Conservation (phyloP, 1,140 invertebrate genomes). For the Camponotus pennsylvanicus region DNA sequence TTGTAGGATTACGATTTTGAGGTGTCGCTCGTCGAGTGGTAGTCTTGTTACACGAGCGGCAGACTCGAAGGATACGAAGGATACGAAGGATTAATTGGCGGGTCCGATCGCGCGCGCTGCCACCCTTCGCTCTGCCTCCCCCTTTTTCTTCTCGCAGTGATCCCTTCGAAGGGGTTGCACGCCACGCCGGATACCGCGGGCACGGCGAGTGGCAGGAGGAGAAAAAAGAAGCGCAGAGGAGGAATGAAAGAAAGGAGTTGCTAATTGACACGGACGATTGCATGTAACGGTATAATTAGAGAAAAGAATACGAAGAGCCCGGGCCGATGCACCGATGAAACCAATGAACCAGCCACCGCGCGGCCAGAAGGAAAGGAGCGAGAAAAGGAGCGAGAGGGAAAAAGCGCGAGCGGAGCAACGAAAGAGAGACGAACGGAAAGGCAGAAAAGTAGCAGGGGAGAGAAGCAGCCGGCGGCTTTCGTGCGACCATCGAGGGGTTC, state of each 20-base stretch:
- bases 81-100: conserved; percentile 60
- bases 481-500: conserved; percentile 72
- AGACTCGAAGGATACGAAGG: conserved; percentile 28
- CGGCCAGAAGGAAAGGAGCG: conserved; percentile 40
- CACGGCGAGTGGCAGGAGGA: not conserved
- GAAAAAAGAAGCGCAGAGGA: conserved; percentile 58
- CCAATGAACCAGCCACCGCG: conserved; percentile 78
- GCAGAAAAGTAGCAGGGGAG: conserved; percentile 71
- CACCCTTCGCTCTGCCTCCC: conserved; percentile 22
- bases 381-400: conserved; percentile 30
- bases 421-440: conserved; percentile 64
- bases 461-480: conserved; percentile 72
- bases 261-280: conserved; percentile 82
- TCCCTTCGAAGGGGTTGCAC: conserved; percentile 61
- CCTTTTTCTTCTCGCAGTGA: conserved; percentile 24
- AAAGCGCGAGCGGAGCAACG: not conserved
- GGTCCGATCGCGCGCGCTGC: conserved; percentile 50
- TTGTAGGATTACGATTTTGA: conserved; percentile 8
- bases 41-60: conserved; percentile 33
- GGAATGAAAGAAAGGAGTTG: conserved; percentile 77
- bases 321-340: conserved; percentile 78
- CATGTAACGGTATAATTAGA: conserved; percentile 81
- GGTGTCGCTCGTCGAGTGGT: not conserved
- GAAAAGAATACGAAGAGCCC: conserved; percentile 78
- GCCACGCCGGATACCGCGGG: conserved; percentile 39